Percentiles rank a stretch among this genome's conserved stretches.
phyloP scores from a whole-genome alignment of 1,140 invertebrate genomes.

The Marisa cornuarietis region DNA sequence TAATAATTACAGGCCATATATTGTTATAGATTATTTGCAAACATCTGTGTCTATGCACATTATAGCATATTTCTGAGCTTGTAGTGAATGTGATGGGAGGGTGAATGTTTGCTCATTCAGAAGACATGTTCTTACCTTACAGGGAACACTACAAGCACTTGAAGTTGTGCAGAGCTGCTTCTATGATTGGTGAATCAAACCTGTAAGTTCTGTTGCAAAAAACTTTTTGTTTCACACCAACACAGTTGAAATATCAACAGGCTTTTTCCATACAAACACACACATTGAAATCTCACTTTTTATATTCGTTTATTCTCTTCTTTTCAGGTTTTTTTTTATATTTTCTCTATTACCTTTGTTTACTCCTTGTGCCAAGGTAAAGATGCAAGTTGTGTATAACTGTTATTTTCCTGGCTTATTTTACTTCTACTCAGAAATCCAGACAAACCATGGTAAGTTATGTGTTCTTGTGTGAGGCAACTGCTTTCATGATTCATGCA shows the following conservation, averaged over 20 bases:
- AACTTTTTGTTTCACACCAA: background rate
- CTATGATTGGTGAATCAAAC: background rate
- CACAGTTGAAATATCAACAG: background rate
- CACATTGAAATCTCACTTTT: background rate
- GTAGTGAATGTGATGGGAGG: background rate
- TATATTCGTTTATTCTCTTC: background rate
- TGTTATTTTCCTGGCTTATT: too few relatives aligned
- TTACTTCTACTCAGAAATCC: too few relatives aligned
- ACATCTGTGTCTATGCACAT: background rate
- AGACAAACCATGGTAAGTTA: too few relatives aligned
- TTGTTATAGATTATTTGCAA: background rate
- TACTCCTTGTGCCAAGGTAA: too few relatives aligned
- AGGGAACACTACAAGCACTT: conserved; percentile 22
- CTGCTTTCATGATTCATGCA: too few relatives aligned
- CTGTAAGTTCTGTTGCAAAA: background rate
- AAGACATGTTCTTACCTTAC: background rate
- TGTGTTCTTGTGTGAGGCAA: too few relatives aligned
- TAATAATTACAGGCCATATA: too few relatives aligned
- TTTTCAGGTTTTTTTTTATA: background rate
- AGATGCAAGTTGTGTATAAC: too few relatives aligned
- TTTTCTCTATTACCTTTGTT: too few relatives aligned
- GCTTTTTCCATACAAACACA: too few relatives aligned
- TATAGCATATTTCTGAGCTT: background rate
- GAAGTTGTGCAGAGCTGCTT: conserved; percentile 7
- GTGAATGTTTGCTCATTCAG: background rate